Conservation (phyloP, 2,888 invertebrate species). For the Lysandra coridon region DNA sequence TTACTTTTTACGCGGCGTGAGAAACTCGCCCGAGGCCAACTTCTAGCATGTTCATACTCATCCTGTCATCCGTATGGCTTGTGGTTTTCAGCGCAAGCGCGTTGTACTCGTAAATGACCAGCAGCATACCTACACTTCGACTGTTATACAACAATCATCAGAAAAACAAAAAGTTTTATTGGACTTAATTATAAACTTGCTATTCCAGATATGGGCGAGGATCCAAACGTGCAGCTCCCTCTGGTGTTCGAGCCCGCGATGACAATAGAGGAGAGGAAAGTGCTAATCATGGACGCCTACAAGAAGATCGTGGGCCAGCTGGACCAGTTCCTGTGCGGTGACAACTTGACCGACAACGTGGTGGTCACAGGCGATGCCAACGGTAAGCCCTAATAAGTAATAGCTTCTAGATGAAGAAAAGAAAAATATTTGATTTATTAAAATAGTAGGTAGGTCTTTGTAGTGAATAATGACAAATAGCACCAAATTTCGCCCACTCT, state of each 20-base stretch:
- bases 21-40: too few species aligned
- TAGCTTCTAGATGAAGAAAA: background rate
- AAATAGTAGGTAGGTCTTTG: too few species aligned
- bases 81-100: too few species aligned
- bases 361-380: background rate
- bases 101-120: too few species aligned
- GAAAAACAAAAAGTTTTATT: background rate
- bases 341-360: background rate
- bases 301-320: background rate
- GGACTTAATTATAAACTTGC: too few species aligned
- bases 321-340: background rate
- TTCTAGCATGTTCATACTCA: too few species aligned
- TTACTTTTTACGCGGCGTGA: too few species aligned
- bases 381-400: background rate
- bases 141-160: too few species aligned
- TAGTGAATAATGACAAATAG: too few species aligned
- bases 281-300: background rate
- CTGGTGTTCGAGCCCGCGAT: background rate
- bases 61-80: too few species aligned
- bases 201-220: conserved; percentile 1
- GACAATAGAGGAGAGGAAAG: background rate
- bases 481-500: too few species aligned
- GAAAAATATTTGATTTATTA: background rate
- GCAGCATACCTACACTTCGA: too few species aligned
- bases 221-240: background rate